These are phyloP conservation scores for Drosophila macrothrix DNA, from an alignment of 2,888 invertebrate genomes.

Conservation along the genomic window DNA sequence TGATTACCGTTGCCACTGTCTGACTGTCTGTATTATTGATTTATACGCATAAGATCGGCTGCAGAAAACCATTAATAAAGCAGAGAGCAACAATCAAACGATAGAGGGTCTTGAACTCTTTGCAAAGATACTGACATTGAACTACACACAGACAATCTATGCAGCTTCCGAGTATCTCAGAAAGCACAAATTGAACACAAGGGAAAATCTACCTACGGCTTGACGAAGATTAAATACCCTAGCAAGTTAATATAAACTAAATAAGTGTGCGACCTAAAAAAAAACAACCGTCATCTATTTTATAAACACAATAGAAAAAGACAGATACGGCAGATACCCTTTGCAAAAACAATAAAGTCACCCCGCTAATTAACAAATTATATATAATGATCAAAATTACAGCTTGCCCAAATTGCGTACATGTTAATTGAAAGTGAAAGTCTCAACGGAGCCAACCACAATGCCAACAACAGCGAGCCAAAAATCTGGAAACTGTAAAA, in stretches of 20 bases:
- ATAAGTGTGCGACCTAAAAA: background rate
- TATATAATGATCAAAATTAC: conserved; percentile 48
- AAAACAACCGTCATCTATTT: background rate
- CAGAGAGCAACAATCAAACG: conserved; percentile 25
- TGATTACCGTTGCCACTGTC: conserved; percentile 68
- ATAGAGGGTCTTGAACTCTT: conserved; percentile 57
- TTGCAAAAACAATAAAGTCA: conserved; percentile 8
- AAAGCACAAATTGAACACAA: conserved; percentile 1
- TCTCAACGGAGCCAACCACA: background rate
- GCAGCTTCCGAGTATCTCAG: conserved; percentile 42
- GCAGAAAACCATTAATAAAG: conserved; percentile 60
- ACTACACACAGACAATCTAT: conserved; percentile 39
- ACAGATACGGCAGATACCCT: background rate
- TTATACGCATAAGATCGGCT: conserved; percentile 68
- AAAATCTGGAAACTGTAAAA: background rate
- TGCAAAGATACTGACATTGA: conserved; percentile 66
- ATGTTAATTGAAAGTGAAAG: conserved; percentile 61
- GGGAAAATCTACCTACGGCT: background rate
- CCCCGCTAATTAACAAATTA: conserved; percentile 51
- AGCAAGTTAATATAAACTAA: background rate
- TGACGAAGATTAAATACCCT: conserved; percentile 18
- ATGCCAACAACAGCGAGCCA: background rate
- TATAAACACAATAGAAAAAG: background rate
- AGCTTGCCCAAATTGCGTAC: conserved; percentile 31
- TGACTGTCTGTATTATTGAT: conserved; percentile 62